Conservation (phyloP, 92 coral and sea anemone genomes). For the Epizoanthus stellaris region DNA sequence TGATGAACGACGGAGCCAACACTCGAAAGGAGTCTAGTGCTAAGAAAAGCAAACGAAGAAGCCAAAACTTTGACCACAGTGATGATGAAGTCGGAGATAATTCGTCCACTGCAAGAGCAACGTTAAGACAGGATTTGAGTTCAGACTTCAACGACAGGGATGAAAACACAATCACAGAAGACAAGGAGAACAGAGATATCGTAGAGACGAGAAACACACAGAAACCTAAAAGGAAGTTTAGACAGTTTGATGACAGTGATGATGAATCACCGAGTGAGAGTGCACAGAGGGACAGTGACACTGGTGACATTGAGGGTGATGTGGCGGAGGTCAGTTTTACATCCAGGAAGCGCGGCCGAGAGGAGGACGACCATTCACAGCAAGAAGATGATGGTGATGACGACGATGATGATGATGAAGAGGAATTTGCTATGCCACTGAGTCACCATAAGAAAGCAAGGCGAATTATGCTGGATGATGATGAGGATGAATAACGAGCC, state of each 20-base stretch:
- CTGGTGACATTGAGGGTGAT: neutral
- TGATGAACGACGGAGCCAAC: neutral
- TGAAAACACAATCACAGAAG: neutral
- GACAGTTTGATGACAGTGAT: constrained; percentile 50
- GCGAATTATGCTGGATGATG: constrained; percentile 59
- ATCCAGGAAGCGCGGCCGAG: constrained; percentile 46
- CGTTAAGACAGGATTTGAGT: neutral
- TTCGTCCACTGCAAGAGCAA: neutral
- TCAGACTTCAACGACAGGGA: neutral
- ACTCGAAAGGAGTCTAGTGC: neutral
- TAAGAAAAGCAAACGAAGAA: constrained; percentile 19
- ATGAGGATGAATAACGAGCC: constrained; percentile 43
- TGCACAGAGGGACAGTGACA: neutral
- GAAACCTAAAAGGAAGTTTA: constrained; percentile 29
- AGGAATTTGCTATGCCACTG: constrained; percentile 50
- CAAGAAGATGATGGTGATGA: neutral
- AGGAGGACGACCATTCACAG: constrained; percentile 22
- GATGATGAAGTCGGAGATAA: neutral
- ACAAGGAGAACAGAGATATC: constrained; percentile 20
- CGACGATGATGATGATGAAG: constrained; percentile 54
- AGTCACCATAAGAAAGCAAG: constrained; percentile 60
- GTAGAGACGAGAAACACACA: constrained; percentile 5
- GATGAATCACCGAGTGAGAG: constrained; percentile 26
- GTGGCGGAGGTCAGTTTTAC: neutral
- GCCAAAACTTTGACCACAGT: constrained; percentile 24